phyloP scores from a whole-genome alignment of 37 sponge, comb jelly and placozoan species.

The Hexactinellida sp. region DNA sequence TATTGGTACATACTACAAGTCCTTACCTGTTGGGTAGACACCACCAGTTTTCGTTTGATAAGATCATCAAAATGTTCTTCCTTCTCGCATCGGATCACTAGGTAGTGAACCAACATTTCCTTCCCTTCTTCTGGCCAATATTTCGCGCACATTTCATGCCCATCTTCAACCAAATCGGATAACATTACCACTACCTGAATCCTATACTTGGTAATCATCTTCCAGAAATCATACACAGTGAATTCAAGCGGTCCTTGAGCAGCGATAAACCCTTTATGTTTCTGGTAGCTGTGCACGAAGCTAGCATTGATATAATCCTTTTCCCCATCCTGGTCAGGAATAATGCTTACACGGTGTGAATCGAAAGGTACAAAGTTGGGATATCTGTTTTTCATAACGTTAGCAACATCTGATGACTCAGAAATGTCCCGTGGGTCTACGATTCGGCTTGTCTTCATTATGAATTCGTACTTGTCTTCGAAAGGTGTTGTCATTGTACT shows the following conservation, averaged over 20 bases:
- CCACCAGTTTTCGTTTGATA: background rate
- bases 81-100: background rate
- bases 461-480: background rate
- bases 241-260: background rate
- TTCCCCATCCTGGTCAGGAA: background rate
- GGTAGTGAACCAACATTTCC: background rate
- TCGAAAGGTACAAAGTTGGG: background rate
- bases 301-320: background rate
- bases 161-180: background rate
- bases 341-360: background rate
- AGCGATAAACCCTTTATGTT: background rate
- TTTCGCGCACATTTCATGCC: constrained; percentile 40
- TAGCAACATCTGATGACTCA: background rate
- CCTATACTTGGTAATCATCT: background rate
- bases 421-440: background rate
- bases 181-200: constrained; percentile 22
- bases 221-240: background rate
- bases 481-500: background rate
- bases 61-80: background rate
- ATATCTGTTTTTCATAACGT: constrained; percentile 6
- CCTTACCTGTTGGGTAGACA: background rate
- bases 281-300: background rate
- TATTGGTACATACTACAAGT: too few relatives aligned
- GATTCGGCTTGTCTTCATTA: constrained; percentile 8
- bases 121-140: constrained; percentile 41